Conservation (phyloP, 2,888 invertebrate genomes). For the Acrobasis repandana region DNA sequence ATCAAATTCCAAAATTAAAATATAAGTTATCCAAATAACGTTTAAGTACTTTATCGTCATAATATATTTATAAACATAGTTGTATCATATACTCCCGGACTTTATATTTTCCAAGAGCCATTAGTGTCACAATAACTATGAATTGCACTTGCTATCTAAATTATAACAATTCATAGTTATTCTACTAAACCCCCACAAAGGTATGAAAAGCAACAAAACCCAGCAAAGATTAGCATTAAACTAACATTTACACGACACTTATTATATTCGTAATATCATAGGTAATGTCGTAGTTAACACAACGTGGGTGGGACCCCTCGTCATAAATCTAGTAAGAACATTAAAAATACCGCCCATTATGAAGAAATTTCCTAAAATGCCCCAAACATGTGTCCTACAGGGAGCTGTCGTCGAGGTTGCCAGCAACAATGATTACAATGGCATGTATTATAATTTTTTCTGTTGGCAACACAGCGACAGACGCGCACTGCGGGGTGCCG, state of each 20-base stretch:
- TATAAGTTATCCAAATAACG: no score
- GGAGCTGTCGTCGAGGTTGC: constrained; percentile 81
- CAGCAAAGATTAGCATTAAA: constrained; percentile 22
- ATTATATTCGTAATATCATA: constrained; percentile 48
- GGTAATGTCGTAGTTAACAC: constrained; percentile 57
- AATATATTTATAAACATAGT: background rate
- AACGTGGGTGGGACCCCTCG: constrained; percentile 56
- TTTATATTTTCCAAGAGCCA: background rate
- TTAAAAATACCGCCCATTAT: constrained; percentile 79
- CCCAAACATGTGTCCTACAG: constrained; percentile 79
- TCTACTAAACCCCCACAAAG: background rate
- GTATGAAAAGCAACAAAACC: constrained; percentile 13
- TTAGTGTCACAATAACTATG: background rate
- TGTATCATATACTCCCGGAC: background rate
- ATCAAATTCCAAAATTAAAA: no score
- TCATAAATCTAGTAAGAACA: constrained; percentile 73
- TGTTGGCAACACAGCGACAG: constrained; percentile 79
- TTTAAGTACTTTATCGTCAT: no score
- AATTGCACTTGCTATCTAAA: background rate
- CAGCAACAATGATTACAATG: constrained; percentile 63
- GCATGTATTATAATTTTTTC: constrained; percentile 73
- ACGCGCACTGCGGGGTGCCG: constrained; percentile 74
- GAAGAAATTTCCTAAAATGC: constrained; percentile 79
- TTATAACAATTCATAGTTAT: background rate
- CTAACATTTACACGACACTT: constrained; percentile 38